These are phyloP conservation scores for Calameuta pallipes DNA, from an alignment of 2,888 invertebrate genomes.

Conservation along the genomic window DNA sequence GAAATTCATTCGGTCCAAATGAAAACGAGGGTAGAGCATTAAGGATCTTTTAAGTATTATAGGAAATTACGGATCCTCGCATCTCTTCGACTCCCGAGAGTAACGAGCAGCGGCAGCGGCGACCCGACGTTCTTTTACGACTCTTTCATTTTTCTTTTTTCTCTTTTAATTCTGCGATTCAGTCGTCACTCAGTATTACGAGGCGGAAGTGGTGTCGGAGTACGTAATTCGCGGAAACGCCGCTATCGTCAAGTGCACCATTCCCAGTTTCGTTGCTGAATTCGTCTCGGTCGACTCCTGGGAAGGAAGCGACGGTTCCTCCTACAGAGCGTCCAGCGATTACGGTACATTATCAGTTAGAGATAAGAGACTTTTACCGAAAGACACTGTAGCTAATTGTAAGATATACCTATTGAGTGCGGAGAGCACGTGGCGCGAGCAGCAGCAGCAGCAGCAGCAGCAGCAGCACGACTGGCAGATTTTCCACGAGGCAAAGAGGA, in stretches of 20 bases:
- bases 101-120: slow-evolving; percentile 19
- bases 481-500: background rate
- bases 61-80: slow-evolving; percentile 13
- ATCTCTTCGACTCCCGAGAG: slow-evolving; percentile 10
- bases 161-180: slow-evolving; percentile 32
- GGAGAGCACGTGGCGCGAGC: background rate
- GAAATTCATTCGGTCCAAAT: slow-evolving; percentile 62
- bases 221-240: slow-evolving; percentile 90
- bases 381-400: background rate
- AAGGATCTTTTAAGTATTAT: background rate
- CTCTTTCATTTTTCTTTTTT: slow-evolving; percentile 3
- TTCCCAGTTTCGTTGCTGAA: slow-evolving; percentile 91
- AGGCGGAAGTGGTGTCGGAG: slow-evolving; percentile 90
- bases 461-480: background rate
- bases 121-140: background rate
- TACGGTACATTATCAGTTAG: slow-evolving; percentile 75
- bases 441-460: background rate
- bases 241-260: slow-evolving; percentile 88
- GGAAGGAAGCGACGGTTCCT: slow-evolving; percentile 75
- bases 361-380: too few relatives aligned
- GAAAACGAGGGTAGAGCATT: slow-evolving; percentile 53
- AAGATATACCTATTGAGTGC: background rate
- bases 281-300: slow-evolving; percentile 91
- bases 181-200: slow-evolving; percentile 92
- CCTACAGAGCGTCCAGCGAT: slow-evolving; percentile 77